Evolutionary conservation across 1,140 invertebrate genomes (phyloP).

Genomic region (Eueides isabella): DNA sequence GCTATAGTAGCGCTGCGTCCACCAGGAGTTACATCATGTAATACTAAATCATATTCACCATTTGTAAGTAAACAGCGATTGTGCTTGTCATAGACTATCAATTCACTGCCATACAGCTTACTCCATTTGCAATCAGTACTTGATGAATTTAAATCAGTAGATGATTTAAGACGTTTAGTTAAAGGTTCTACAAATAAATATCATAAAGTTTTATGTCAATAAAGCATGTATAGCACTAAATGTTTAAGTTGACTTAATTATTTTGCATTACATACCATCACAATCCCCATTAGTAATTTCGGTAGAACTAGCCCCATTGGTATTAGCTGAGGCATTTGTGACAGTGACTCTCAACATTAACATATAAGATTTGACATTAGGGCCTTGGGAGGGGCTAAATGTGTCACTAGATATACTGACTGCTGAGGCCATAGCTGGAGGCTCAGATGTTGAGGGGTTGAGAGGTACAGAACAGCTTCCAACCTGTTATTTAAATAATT

Average conservation of each 20-base stretch:
- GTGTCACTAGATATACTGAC: constrained; percentile 93
- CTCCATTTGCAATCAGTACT: constrained; percentile 79
- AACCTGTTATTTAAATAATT: constrained; percentile 67
- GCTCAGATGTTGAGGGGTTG: constrained; percentile 89
- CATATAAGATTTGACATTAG: constrained; percentile 94
- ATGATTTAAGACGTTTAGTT: constrained; percentile 71
- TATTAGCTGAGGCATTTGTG: constrained; percentile 52
- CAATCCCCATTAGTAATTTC: constrained; percentile 80
- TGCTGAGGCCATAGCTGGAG: constrained; percentile 87
- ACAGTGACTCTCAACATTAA: constrained; percentile 90
- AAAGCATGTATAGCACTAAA: no score
- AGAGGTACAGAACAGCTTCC: constrained; percentile 90
- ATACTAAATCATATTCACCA: constrained; percentile 94
- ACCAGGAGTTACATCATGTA: constrained; percentile 87
- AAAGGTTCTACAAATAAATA: constrained; percentile 57
- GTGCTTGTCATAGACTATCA: constrained; percentile 95
- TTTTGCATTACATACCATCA: constrained; percentile 60
- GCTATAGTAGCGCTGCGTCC: constrained; percentile 69
- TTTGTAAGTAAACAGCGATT: constrained; percentile 92
- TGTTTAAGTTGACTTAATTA: no score
- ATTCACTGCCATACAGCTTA: constrained; percentile 91
- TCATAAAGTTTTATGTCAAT: no score
- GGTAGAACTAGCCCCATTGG: constrained; percentile 73
- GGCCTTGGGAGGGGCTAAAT: constrained; percentile 91
- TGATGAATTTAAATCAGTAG: constrained; percentile 58